Conservation (phyloP, 2,113 vertebrate genomes). For the Leucoraja erinaceus region DNA sequence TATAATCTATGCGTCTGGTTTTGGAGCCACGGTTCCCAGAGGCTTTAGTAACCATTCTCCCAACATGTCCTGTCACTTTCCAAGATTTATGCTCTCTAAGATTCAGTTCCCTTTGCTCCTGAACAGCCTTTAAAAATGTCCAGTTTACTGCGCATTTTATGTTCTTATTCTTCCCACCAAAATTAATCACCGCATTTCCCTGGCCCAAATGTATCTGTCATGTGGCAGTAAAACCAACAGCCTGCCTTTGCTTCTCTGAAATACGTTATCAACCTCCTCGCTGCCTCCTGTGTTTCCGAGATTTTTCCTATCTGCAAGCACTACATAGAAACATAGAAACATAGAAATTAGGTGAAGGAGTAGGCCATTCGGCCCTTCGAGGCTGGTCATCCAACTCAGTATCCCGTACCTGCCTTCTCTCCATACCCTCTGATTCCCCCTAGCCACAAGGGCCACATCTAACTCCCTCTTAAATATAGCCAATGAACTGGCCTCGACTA, state of each 20-base stretch:
- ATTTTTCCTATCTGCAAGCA: not conserved
- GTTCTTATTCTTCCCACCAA: not conserved
- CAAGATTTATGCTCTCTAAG: not conserved
- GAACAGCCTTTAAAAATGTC: not conserved
- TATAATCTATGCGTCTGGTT: not conserved
- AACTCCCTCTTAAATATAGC: no score
- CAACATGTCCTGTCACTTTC: not conserved
- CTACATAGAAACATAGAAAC: no score
- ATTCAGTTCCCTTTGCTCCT: not conserved
- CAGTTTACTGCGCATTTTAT: not conserved
- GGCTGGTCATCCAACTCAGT: no score
- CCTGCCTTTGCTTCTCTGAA: not conserved
- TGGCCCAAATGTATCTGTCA: not conserved
- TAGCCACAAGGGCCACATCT: no score
- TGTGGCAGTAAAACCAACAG: no score
- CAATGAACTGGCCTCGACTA: no score
- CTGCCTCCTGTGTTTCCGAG: not conserved
- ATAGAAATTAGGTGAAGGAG: no score
- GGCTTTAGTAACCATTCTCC: not conserved
- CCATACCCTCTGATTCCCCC: no score
- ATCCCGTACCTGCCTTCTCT: no score
- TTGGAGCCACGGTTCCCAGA: not conserved
- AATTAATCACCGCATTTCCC: not conserved
- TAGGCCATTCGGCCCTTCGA: no score
- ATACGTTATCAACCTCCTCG: not conserved